Evolutionary conservation across 2,113 vertebrate species (phyloP).

Genomic region (Chloebia gouldiae): DNA sequence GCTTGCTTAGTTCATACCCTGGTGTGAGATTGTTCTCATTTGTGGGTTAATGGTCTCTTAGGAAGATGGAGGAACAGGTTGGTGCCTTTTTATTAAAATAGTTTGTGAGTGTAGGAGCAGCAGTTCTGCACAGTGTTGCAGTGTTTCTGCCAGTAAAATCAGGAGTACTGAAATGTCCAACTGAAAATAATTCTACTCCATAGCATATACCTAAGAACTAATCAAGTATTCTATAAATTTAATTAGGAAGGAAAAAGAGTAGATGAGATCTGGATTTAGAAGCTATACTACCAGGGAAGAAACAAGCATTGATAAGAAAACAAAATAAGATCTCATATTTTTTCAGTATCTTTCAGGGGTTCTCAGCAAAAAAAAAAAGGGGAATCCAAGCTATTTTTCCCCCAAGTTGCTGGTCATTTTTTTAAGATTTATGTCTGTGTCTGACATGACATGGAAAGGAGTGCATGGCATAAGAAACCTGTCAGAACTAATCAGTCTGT

Average conservation of each 20-base stretch:
- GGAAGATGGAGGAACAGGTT: neutral
- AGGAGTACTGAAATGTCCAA: neutral
- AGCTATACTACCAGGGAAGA: neutral
- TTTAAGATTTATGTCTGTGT: conserved; percentile 16
- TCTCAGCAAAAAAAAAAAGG: neutral
- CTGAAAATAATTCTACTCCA: neutral
- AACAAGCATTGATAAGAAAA: neutral
- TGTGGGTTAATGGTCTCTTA: neutral
- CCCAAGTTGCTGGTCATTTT: conserved; percentile 20
- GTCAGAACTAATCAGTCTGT: conserved; percentile 57
- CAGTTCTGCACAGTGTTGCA: neutral
- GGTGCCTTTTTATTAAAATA: neutral
- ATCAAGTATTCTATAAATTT: neutral
- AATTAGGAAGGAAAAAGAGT: neutral
- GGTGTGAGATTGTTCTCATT: neutral
- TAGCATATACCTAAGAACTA: neutral
- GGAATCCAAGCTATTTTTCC: neutral
- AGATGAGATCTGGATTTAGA: neutral
- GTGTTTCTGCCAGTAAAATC: neutral
- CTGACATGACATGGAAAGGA: conserved; percentile 45
- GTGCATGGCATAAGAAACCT: conserved; percentile 60
- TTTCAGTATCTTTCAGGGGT: neutral
- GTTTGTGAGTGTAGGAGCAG: neutral
- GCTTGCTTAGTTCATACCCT: neutral
- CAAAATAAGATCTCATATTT: neutral